Base-by-base conservation (phyloP, 2,797 vertebrate species). In the Gallirallus australis region DNA sequence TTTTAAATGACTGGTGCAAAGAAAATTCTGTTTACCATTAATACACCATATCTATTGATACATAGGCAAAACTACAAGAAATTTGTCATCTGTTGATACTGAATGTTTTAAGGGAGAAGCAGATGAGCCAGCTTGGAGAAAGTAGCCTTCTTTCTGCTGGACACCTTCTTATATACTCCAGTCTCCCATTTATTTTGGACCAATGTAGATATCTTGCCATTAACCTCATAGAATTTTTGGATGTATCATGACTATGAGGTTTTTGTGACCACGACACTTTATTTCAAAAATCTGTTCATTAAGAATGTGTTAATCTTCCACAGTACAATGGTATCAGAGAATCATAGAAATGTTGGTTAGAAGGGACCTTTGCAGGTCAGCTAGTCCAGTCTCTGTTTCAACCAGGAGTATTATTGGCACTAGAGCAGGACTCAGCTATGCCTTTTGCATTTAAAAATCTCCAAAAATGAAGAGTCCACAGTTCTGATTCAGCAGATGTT, bases 351-450 rank as follows among this genome's bases (percentile, higher is more conserved):
- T 37, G 9, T 50, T 91, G 16, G 28, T 53, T 95, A 37, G 33
- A 87, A 35, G 16, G 11, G 25, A 48, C 23, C 19, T 82, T 54
- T 77, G 68, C 27, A 85, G 8, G 7, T 86, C 11, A 12, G 42
- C 31, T 84, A 76, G 27, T 61, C 63, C 52, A 35, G 35, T 47
- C 48, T 71, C 15, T 69, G 7, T 79, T 92, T 27, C 37, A 84
- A 0, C 19, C 37, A 72, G 45, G 28, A 7, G 33, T 60, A 28
- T 53, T 60, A 65, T 11, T 0, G 4, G 35, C 23, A 56, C 35
- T 68, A 7, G 45, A 17, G 37, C 5, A 42, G 42, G 47, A 15
- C n/a, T 89, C 24, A 69, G 25, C n/a, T 66, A 6, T 59, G 35
- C 69, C 30, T 82, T 90, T 39, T 60, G 15, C 37, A 9, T 8